Conservation (phyloP, 2,797 vertebrate species). For the Cetoscarus ocellatus region DNA sequence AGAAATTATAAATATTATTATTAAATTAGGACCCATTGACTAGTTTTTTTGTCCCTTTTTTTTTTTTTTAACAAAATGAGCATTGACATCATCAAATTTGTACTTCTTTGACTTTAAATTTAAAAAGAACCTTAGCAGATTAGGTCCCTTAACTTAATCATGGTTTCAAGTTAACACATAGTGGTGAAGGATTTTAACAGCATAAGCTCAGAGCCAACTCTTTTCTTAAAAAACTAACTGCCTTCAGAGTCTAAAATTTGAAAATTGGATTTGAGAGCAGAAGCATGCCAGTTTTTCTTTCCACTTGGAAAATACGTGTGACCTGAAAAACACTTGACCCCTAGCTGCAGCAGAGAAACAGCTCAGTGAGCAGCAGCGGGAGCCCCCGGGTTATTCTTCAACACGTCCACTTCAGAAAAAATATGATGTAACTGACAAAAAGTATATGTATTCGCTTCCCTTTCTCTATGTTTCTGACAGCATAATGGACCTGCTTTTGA, state of each 20-base stretch:
- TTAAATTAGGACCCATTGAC: no score
- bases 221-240: not conserved
- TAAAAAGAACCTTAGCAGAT: no score
- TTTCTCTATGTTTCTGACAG: conserved; percentile 14
- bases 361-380: conserved; percentile 15
- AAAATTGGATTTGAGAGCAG: not conserved
- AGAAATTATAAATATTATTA: no score
- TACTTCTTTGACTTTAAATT: no score
- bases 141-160: no score
- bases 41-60: no score
- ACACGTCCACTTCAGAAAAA: not conserved
- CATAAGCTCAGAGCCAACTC: not conserved
- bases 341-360: conserved; percentile 16
- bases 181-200: not conserved
- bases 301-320: conserved; percentile 22
- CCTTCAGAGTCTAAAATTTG: no score
- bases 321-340: conserved; percentile 33
- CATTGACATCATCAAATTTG: no score
- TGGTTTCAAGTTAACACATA: no score
- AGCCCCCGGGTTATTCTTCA: not conserved
- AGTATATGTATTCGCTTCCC: conserved; percentile 6
- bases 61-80: no score
- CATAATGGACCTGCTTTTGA: conserved; percentile 33
- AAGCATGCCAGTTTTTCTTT: conserved; percentile 9
- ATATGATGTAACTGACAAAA: conserved; percentile 17